Evolutionary conservation across 2,113 vertebrate genomes (phyloP).

Genomic region (Erpornis zantholeuca): DNA sequence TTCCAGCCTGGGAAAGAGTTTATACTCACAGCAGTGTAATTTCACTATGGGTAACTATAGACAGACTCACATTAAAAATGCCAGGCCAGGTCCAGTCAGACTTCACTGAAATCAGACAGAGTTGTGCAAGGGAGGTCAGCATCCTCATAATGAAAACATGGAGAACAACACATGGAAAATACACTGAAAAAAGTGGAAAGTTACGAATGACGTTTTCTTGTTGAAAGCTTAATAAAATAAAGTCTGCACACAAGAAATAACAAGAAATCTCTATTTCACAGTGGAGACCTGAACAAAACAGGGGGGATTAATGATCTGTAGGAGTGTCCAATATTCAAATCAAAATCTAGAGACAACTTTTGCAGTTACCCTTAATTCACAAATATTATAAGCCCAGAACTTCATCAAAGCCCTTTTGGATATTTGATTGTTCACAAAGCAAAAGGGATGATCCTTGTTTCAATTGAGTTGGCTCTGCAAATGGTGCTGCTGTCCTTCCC

Average conservation of each 20-base stretch:
- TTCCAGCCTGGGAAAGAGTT: background rate
- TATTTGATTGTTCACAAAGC: background rate
- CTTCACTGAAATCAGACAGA: background rate
- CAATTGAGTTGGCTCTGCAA: background rate
- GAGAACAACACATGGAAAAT: background rate
- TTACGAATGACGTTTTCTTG: background rate
- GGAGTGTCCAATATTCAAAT: background rate
- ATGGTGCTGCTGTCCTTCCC: slow-evolving; percentile 4
- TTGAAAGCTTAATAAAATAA: background rate
- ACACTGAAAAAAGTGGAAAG: background rate
- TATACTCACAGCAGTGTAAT: fast-evolving
- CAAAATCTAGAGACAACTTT: background rate
- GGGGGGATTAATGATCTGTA: background rate
- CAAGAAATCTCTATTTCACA: background rate
- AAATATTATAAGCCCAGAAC: background rate
- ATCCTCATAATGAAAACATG: background rate
- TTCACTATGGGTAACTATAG: background rate
- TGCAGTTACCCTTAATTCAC: background rate
- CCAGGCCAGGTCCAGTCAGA: background rate
- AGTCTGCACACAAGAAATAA: background rate
- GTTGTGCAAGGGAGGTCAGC: background rate
- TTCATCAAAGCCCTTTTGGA: background rate
- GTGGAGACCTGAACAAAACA: background rate
- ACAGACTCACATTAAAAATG: background rate
- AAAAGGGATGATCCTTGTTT: background rate